Base-by-base conservation (phyloP, 1,140 invertebrate species). In the Papilio polyxenes region DNA sequence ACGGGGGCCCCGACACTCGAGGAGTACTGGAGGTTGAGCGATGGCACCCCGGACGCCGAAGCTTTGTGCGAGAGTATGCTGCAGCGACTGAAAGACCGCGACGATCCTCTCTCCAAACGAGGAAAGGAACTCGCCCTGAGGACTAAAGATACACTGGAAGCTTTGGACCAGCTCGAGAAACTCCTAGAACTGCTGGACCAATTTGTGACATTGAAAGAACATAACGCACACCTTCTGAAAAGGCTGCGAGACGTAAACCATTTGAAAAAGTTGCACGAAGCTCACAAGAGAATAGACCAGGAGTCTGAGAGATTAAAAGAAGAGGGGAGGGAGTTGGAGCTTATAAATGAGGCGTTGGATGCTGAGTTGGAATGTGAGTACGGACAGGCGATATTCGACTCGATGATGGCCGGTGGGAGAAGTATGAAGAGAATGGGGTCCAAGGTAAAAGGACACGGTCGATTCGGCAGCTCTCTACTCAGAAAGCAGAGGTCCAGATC, bases 141-240 rank as follows among this genome's bases (percentile, higher is more conserved):
- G 10, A 94, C 94, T 0, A 92, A 95, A 82, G 93, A 93, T 31
- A 95, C 95, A 0, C 91, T 96, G 15, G 96, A 96, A 77, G 95
- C 96, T 6, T 95, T 98, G 48, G 97, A 97, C 85, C 97, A 98
- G 87, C 89, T 98, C 82, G 97, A 97, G 84, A 96, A 97, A 83
- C 91, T 98, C 6, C 96, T 97, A 84, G 95, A 96, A 76, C 91
- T 98, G 10, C 96, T 98, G 91, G 97, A 98, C 85, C 96, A 98
- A 85, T 95, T 98, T 51, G 93, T 97, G 6, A 95, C 96, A 13
- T 92, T 98, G 20, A 95, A 96, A 76, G 96, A 97, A 85, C 96
- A 97, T 84, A 98, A 97, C 88, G 93, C 95, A 3, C 95, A 95
- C 82, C 91, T 98, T 2, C 96, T 97, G 75, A 95, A 96, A 83